These are phyloP conservation scores for Dicyrtomina minuta DNA, from an alignment of 2,888 invertebrate species.

Conservation along the genomic window DNA sequence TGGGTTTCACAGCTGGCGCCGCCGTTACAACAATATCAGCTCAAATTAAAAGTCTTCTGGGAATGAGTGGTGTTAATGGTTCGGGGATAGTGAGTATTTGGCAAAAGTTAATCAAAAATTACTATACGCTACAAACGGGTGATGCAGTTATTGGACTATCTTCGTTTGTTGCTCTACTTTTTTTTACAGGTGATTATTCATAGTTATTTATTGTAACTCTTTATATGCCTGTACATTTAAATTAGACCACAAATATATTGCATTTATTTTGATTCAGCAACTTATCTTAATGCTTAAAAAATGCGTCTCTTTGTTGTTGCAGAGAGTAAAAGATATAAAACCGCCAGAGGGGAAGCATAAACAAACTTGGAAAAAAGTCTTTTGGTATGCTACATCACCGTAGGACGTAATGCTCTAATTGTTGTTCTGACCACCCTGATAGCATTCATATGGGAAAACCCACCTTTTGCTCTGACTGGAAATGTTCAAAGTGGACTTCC, in stretches of 20 bases:
- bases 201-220: background rate
- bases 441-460: constrained; percentile 64
- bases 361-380: constrained; percentile 60
- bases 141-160: constrained; percentile 56
- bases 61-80: constrained; percentile 55
- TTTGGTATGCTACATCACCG: no score
- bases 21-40: constrained; percentile 79
- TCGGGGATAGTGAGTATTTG: constrained; percentile 49
- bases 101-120: constrained; percentile 41
- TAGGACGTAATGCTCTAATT: constrained; percentile 78
- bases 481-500: no score
- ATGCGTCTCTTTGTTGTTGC: no score
- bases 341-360: constrained; percentile 52
- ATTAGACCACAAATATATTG: constrained; percentile 1
- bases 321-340: constrained; percentile 68
- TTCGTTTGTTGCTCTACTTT: constrained; percentile 72
- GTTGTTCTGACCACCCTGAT: constrained; percentile 67
- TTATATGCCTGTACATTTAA: background rate
- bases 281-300: no score
- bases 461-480: constrained; percentile 71
- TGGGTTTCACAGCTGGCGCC: constrained; percentile 82
- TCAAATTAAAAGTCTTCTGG: constrained; percentile 74
- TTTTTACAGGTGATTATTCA: no score
- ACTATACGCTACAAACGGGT: constrained; percentile 32
- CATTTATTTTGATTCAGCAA: no score